Conservation (phyloP, 2,888 invertebrate species). For the Chaetoderma sp. region DNA sequence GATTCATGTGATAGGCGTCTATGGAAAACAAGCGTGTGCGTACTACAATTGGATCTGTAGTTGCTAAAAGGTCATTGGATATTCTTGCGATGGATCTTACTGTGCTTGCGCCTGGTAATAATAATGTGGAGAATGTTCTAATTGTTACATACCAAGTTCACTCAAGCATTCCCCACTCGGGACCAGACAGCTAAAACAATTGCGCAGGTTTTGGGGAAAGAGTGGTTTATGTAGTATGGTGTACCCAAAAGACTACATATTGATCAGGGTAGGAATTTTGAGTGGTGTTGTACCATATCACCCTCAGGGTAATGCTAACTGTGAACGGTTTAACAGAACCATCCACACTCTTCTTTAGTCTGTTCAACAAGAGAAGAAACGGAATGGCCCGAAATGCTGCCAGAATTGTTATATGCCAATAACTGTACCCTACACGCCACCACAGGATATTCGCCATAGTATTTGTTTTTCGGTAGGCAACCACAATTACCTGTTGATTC, state of each 20-base stretch:
- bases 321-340: slow-evolving; percentile 41
- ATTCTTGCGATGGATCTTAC: not conserved
- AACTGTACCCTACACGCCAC: slow-evolving; percentile 17
- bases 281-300: slow-evolving; percentile 39
- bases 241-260: slow-evolving; percentile 37
- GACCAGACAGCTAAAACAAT: slow-evolving; percentile 37
- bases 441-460: slow-evolving; percentile 20
- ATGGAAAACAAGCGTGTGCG: not conserved
- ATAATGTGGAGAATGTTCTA: not conserved
- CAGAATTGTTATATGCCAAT: slow-evolving; percentile 28
- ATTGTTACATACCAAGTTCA: slow-evolving; percentile 39
- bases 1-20: not conserved
- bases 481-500: slow-evolving; percentile 23
- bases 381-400: slow-evolving; percentile 34
- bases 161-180: slow-evolving; percentile 37
- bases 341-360: slow-evolving; percentile 33
- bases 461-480: slow-evolving; percentile 23
- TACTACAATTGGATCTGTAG: not conserved
- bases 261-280: slow-evolving; percentile 39
- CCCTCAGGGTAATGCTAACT: slow-evolving; percentile 38
- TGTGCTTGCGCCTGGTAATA: not conserved
- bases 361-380: slow-evolving; percentile 28
- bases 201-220: slow-evolving; percentile 31
- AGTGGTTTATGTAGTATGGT: slow-evolving; percentile 39
- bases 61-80: not conserved